A percentile compares a stretch with the other conserved stretches of the same genome.
These are phyloP conservation scores for Corythoichthys haematopterus DNA, from an alignment of 2,113 vertebrate species.

Conservation along the genomic window DNA sequence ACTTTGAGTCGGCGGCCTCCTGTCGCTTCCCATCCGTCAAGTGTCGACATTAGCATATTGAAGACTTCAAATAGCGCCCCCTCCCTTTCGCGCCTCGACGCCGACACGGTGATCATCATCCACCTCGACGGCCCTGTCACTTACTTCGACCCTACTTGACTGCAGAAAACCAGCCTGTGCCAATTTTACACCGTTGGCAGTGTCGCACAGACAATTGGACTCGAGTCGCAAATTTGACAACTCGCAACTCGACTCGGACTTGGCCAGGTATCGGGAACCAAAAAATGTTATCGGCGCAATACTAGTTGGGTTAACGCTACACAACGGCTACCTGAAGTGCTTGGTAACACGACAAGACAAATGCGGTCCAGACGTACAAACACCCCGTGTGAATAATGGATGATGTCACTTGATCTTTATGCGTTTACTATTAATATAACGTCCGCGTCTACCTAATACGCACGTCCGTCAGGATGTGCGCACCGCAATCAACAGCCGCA, in stretches of 20 bases:
- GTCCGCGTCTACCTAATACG: background rate
- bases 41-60: conserved; percentile 52
- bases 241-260: no score
- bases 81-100: background rate
- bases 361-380: background rate
- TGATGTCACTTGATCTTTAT: background rate
- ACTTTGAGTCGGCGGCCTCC: conserved; percentile 51
- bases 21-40: conserved; percentile 56
- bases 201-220: no score
- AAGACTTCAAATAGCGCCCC: conserved; percentile 30
- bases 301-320: background rate
- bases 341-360: background rate
- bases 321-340: no score
- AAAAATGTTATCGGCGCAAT: no score
- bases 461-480: background rate
- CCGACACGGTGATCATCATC: background rate
- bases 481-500: no score
- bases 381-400: background rate
- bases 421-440: background rate
- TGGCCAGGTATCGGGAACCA: no score
- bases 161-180: background rate
- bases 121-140: background rate
- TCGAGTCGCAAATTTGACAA: no score
- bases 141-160: background rate
- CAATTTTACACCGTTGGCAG: background rate